A percentile compares a stretch with the other conserved stretches of the same genome.
These are phyloP conservation scores for Leptopterna dolabrata DNA, from an alignment of 2,888 invertebrate genomes.

Conservation along the genomic window DNA sequence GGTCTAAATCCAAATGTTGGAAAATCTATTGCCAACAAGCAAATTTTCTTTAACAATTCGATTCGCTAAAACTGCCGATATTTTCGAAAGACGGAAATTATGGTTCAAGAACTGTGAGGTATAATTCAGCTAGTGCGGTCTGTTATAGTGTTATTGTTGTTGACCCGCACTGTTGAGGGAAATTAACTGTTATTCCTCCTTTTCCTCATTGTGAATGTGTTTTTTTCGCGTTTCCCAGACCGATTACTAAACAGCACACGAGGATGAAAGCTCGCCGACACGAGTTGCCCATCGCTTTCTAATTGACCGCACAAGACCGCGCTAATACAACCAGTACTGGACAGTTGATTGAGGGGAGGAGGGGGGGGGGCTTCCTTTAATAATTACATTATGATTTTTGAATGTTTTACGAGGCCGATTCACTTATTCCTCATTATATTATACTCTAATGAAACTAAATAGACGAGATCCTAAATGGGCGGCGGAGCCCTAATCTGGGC, in stretches of 20 bases:
- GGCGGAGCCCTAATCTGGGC: not conserved
- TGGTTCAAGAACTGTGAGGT: no score
- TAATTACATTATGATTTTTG: not conserved
- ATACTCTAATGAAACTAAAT: not conserved
- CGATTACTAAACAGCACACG: not conserved
- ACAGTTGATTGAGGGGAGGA: not conserved
- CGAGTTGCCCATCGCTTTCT: not conserved
- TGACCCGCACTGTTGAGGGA: not conserved
- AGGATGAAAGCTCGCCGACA: not conserved
- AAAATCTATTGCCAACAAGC: no score
- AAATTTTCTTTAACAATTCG: no score
- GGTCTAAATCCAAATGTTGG: no score
- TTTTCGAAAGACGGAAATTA: no score
- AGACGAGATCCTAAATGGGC: not conserved
- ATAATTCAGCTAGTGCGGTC: no score
- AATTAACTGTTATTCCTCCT: not conserved
- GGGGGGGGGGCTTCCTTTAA: not conserved
- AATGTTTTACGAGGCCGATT: not conserved
- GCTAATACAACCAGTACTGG: not conserved
- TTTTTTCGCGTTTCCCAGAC: constrained; percentile 13
- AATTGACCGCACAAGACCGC: not conserved
- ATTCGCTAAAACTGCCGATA: no score
- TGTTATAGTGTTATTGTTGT: not conserved
- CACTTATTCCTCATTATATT: not conserved
- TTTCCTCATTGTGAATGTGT: not conserved